A percentile compares a stretch with the other conserved stretches of the same genome.
These are phyloP conservation scores for Palythoa grandiflora DNA, from an alignment of 92 coral and sea anemone species.

Conservation along the genomic window DNA sequence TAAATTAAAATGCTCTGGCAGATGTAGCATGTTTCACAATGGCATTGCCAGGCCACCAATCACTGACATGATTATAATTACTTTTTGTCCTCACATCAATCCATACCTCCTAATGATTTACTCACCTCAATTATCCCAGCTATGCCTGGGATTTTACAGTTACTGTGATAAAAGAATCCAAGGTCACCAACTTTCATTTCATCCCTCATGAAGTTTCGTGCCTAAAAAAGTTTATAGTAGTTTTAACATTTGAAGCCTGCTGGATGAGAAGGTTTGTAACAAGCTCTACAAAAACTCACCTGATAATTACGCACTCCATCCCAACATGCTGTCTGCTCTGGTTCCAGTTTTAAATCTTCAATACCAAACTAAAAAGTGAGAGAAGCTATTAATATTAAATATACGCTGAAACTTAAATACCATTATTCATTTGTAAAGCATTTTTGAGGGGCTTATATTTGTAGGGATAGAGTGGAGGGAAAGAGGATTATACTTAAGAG, in stretches of 20 bases:
- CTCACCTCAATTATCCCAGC: slow-evolving; percentile 93
- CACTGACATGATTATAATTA: too few species aligned
- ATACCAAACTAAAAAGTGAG: slow-evolving; percentile 83
- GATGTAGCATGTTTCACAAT: too few species aligned
- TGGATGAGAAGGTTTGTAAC: not conserved
- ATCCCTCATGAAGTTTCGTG: slow-evolving; percentile 98
- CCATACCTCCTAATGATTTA: not conserved
- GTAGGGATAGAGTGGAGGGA: too few species aligned
- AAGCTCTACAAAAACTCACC: slow-evolving; percentile 51
- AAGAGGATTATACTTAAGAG: too few species aligned
- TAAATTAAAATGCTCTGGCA: too few species aligned
- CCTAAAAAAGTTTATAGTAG: slow-evolving; percentile 51
- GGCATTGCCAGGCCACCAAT: not conserved
- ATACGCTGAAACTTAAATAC: not conserved
- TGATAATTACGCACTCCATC: slow-evolving; percentile 99
- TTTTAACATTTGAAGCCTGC: not conserved
- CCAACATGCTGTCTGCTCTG: slow-evolving; percentile 95
- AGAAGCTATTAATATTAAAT: not conserved
- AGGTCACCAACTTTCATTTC: slow-evolving; percentile 95
- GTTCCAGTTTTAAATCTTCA: slow-evolving; percentile 92
- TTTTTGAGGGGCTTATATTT: too few species aligned
- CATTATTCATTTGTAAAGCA: not conserved
- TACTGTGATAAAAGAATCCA: slow-evolving; percentile 98
- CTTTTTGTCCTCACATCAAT: not conserved
- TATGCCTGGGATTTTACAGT: slow-evolving; percentile 95